Evolutionary conservation across 35 echinoderm and acorn worm species (phyloP), one percentile per base, ranked within the genome.

Genomic region (Amphiura filiformis): DNA sequence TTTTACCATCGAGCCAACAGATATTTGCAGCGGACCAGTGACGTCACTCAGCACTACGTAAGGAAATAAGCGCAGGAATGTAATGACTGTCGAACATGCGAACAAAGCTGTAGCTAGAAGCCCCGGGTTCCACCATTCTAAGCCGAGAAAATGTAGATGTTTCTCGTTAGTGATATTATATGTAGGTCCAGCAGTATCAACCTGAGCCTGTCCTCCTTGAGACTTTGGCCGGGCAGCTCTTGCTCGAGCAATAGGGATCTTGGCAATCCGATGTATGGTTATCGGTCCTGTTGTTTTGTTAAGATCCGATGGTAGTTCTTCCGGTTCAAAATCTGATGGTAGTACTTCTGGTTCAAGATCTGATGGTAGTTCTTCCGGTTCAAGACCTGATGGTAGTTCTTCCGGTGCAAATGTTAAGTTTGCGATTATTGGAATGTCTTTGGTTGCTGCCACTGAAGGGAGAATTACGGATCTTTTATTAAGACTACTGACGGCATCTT

Each of bases 1-100:
- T 23, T 75, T 44, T 35, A 92, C 65, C 94, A 96, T 96, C 35
- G 86, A 84, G 32, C 82, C 87, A 1, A 92, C 75, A 0, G 94
- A 96, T 75, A 96, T 96, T 70, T 92, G 90, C 9, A 96, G 83
- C 0, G 90, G 90, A 0, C 94, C 94, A 23, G 92, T 79, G 30
- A 85, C 49, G 35, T 96, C 94, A 57, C 77, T 88, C 1, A 88
- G 65, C 5, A 96, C 86, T 34, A 92, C 39, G 39, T 89, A 96
- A 5, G 94, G 87, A 34, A 92, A 56, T 35, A 96, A 81, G 18
- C 87, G 81, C 28, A 88, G 82, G 40, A 96, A 92, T 0, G 90
- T 42, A 3, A 95, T 86, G 0, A 88, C 90, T 1, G 87, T 78
- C 1, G 80, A 86, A 12, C 92, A 28, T 14, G 83, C 86, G 39